Conservation (phyloP, 2,797 vertebrate species). For the Morus bassanus region DNA sequence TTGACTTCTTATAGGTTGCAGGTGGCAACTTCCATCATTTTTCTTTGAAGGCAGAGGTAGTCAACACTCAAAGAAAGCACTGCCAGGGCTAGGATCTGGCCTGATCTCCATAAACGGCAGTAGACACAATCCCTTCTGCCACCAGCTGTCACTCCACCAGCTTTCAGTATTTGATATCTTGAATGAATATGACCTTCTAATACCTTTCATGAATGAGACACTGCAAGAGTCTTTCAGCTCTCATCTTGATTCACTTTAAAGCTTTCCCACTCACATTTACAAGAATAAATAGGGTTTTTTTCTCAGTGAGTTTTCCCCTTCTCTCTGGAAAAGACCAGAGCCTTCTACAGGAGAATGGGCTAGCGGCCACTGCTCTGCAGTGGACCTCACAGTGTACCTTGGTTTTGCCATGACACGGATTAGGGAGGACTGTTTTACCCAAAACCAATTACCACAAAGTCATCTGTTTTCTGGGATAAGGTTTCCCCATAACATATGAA, state of each 20-base stretch:
- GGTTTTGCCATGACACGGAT: not conserved
- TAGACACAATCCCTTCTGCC: not conserved
- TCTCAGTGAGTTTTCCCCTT: not conserved
- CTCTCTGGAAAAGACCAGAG: not conserved
- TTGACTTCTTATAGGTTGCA: not conserved
- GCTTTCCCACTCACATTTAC: not conserved
- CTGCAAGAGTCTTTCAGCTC: not conserved
- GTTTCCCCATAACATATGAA: not conserved
- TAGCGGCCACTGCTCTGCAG: not conserved
- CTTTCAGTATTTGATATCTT: not conserved
- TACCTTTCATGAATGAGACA: not conserved
- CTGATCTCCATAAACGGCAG: fast-evolving
- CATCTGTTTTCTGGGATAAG: not conserved
- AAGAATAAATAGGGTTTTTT: not conserved
- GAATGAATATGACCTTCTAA: not conserved
- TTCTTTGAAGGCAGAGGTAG: not conserved
- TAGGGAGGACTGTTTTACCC: not conserved
- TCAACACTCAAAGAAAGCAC: not conserved
- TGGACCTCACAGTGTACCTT: not conserved
- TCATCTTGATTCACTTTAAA: not conserved
- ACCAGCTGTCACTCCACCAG: not conserved
- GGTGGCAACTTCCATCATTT: not conserved
- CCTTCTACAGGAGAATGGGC: not conserved
- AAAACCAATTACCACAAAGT: not conserved
- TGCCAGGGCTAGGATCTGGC: not conserved